phyloP scores from a whole-genome alignment of 1,140 invertebrate species.

The Drosophila sp. region DNA sequence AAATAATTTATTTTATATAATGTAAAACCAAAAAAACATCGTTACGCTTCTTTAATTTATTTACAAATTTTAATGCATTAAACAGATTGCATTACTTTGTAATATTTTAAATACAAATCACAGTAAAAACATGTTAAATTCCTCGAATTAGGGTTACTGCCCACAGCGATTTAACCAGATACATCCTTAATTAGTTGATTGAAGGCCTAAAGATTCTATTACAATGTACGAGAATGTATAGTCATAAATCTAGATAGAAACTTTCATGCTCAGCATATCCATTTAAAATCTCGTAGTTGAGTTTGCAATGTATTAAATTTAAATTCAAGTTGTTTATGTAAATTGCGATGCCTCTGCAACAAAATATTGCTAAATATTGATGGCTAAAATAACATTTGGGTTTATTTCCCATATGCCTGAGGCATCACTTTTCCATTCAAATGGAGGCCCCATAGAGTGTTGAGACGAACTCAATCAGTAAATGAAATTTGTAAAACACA shows the following conservation, averaged over 20 bases:
- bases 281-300: neutral
- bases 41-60: too few species aligned
- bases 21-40: too few species aligned
- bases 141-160: neutral
- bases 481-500: slow-evolving; percentile 38
- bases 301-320: slow-evolving; percentile 12
- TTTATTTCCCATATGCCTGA: slow-evolving; percentile 35
- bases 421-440: slow-evolving; percentile 10
- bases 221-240: neutral
- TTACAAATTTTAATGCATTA: too few species aligned
- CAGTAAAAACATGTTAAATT: too few species aligned
- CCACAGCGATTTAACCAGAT: neutral
- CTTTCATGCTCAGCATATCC: neutral
- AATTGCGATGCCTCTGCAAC: slow-evolving; percentile 16
- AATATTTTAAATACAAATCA: too few species aligned
- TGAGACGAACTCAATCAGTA: slow-evolving; percentile 33
- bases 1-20: too few species aligned
- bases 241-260: neutral
- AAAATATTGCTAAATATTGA: slow-evolving; percentile 23
- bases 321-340: slow-evolving; percentile 11
- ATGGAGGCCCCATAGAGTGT: slow-evolving; percentile 6
- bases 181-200: neutral
- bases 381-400: slow-evolving; percentile 23
- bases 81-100: too few species aligned
- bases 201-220: neutral